Conservation (phyloP, 2,113 vertebrate species). For the Heteronetta atricapilla region DNA sequence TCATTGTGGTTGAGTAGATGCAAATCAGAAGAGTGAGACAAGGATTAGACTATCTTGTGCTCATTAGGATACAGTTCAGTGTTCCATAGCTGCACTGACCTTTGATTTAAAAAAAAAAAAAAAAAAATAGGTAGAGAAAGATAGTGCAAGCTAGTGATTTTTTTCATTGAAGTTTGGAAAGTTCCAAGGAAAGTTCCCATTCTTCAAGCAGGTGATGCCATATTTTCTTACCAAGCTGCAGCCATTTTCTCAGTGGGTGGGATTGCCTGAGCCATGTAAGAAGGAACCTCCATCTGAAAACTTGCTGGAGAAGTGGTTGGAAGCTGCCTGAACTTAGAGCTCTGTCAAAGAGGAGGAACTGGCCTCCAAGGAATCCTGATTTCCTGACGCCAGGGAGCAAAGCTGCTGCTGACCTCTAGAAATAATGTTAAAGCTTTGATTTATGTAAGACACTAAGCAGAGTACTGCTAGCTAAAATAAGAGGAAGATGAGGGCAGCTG, state of each 20-base stretch:
- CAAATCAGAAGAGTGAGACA: not conserved
- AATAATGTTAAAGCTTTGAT: not conserved
- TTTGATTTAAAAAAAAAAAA: not conserved
- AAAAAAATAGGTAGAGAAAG: not conserved
- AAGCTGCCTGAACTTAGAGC: accelerated
- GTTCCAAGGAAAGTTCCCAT: not conserved
- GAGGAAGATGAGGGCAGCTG: constrained; percentile 37
- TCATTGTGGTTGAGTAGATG: not conserved
- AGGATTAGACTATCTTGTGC: not conserved
- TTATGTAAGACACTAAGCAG: not conserved
- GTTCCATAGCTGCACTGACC: not conserved
- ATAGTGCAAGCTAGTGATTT: accelerated
- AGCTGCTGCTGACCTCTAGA: not conserved
- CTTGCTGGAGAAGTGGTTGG: not conserved
- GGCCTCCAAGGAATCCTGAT: not conserved
- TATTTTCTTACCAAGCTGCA: not conserved
- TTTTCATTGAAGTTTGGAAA: not conserved
- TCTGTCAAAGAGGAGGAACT: not conserved
- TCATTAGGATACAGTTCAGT: not conserved
- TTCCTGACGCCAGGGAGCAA: not conserved
- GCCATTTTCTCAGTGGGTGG: not conserved
- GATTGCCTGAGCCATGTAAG: not conserved
- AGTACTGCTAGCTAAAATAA: not conserved
- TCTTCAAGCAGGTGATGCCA: not conserved
- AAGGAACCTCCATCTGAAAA: not conserved